Percentiles rank a stretch among this genome's conserved stretches.
These are phyloP conservation scores for Tenthredo amoena DNA, from an alignment of 2,888 invertebrate genomes.

Conservation along the genomic window DNA sequence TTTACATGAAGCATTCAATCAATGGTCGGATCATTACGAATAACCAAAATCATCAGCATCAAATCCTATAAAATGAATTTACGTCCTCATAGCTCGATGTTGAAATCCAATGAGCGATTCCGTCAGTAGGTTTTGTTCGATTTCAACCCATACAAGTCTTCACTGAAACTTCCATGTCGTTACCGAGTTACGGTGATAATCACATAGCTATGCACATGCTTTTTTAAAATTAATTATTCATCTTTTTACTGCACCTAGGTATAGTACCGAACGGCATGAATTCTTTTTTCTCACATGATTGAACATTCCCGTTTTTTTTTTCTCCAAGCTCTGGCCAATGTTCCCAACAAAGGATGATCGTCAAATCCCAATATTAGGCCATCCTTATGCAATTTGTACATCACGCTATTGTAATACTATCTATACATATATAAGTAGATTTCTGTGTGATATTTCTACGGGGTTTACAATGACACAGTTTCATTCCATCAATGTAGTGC, in stretches of 20 bases:
- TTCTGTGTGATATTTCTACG: no score
- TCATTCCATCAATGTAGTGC: not conserved
- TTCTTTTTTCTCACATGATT: not conserved
- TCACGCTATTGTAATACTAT: no score
- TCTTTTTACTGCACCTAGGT: not conserved
- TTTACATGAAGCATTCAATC: no score
- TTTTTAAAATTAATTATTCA: not conserved
- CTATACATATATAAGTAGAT: no score
- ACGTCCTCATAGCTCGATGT: not conserved
- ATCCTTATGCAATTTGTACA: no score
- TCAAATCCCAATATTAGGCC: not conserved
- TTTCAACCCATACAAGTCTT: not conserved
- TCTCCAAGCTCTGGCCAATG: not conserved
- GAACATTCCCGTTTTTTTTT: not conserved
- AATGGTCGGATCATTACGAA: no score
- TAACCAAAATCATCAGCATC: not conserved
- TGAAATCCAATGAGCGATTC: not conserved
- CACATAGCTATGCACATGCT: not conserved
- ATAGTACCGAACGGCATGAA: not conserved
- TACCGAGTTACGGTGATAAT: not conserved
- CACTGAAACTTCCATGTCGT: not conserved
- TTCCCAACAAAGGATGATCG: not conserved
- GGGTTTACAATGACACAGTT: not conserved
- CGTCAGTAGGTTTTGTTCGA: not conserved
- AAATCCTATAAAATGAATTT: not conserved